Conservation (phyloP, 2,797 vertebrate species). For the Myotis myotis region DNA sequence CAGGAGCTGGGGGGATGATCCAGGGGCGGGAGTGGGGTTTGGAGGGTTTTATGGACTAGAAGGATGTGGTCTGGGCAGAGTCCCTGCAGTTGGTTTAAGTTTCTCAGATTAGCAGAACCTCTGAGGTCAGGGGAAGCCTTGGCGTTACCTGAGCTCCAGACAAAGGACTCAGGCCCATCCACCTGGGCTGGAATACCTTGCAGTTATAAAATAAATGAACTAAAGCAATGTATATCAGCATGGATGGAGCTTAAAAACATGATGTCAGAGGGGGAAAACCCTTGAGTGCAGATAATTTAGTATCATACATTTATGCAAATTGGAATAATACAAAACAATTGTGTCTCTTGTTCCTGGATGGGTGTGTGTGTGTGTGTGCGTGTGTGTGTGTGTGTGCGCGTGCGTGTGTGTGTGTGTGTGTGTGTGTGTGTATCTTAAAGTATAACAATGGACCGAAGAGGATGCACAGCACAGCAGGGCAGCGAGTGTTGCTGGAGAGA, state of each 20-base stretch:
- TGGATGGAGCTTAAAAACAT: background rate
- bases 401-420: background rate
- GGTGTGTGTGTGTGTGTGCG: background rate
- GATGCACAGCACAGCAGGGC: background rate
- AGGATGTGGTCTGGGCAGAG: background rate
- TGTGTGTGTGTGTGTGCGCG: too few relatives aligned
- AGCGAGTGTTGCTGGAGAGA: background rate
- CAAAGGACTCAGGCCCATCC: background rate
- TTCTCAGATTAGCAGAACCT: background rate
- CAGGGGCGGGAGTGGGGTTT: background rate
- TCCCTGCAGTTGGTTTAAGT: background rate
- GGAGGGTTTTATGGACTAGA: background rate
- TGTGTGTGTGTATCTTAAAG: background rate
- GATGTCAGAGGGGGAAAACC: background rate
- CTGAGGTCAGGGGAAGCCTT: background rate
- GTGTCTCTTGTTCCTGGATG: background rate
- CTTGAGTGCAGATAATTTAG: background rate
- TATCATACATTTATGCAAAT: slow-evolving; percentile 14
- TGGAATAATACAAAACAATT: background rate
- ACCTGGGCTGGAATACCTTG: background rate
- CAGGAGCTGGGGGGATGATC: background rate
- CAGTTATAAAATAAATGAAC: background rate
- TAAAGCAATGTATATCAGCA: background rate
- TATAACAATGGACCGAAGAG: background rate
- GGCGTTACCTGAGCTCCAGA: background rate